A percentile compares a stretch with the other conserved stretches of the same genome.
Conservation (phyloP, 2,113 vertebrate genomes). For the Salvelinus sp. region DNA sequence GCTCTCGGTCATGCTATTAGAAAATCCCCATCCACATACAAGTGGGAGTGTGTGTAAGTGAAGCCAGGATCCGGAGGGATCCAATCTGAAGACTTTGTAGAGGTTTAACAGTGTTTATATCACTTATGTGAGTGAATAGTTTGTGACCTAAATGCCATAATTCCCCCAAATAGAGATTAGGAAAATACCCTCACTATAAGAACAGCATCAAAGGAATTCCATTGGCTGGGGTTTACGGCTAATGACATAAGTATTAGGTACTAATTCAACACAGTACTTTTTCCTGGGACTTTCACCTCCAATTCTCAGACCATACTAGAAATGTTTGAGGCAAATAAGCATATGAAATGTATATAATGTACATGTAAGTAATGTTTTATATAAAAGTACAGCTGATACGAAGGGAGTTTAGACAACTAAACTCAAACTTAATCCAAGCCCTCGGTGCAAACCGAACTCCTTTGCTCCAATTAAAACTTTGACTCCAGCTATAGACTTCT, state of each 20-base stretch:
- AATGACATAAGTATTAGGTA: slow-evolving; percentile 46
- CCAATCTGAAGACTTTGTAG: slow-evolving; percentile 12
- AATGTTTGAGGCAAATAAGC: neutral
- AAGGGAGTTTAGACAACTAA: neutral
- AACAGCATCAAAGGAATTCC: slow-evolving; percentile 49
- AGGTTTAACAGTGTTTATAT: slow-evolving; percentile 32
- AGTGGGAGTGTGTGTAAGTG: slow-evolving; percentile 10
- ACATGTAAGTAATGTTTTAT: too few relatives aligned
- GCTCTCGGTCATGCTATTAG: slow-evolving; percentile 13
- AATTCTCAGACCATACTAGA: slow-evolving; percentile 20
- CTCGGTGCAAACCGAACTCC: neutral
- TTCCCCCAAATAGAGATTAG: slow-evolving; percentile 38
- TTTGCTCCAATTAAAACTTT: neutral
- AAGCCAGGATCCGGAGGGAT: neutral
- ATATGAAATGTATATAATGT: neutral
- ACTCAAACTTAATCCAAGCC: neutral
- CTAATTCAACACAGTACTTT: slow-evolving; percentile 45
- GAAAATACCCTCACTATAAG: slow-evolving; percentile 24
- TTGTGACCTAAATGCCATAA: slow-evolving; percentile 29
- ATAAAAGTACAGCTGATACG: neutral
- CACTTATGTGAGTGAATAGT: slow-evolving; percentile 34
- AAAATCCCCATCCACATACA: slow-evolving; percentile 7
- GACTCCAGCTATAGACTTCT: neutral
- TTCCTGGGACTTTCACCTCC: slow-evolving; percentile 37
- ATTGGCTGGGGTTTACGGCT: slow-evolving; percentile 18